Percentiles rank a stretch among this genome's conserved stretches.
phyloP scores from a whole-genome alignment of 1,140 invertebrate species.

The Mamestra configurata region DNA sequence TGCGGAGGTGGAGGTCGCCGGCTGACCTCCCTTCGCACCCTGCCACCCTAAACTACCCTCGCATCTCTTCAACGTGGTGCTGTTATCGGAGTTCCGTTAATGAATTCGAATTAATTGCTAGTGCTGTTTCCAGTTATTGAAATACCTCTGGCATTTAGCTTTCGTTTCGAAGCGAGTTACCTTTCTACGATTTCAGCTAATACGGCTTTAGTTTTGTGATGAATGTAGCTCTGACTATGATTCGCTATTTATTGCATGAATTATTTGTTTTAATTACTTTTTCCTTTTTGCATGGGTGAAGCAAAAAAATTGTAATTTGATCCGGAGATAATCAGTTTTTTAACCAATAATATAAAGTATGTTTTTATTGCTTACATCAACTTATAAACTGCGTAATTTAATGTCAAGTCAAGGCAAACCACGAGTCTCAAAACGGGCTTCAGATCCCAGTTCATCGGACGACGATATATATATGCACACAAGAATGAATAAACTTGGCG shows the following conservation, averaged over 20 bases:
- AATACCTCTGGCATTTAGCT: conserved; percentile 13
- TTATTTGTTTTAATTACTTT: background rate
- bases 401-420: conserved; percentile 24
- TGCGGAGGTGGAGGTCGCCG: conserved; percentile 18
- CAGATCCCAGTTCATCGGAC: background rate
- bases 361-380: background rate
- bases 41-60: conserved; percentile 38
- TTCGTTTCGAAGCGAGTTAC: background rate
- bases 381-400: background rate
- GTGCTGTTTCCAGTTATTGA: conserved; percentile 15
- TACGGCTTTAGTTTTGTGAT: background rate
- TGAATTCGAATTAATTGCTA: conserved; percentile 47
- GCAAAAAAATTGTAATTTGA: too few species aligned
- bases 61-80: conserved; percentile 30
- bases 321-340: too few species aligned
- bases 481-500: conserved; percentile 16
- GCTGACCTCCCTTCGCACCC: background rate
- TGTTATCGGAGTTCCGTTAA: conserved; percentile 37
- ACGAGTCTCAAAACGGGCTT: background rate
- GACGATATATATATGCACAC: background rate
- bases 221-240: background rate
- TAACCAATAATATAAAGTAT: background rate
- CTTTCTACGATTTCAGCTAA: background rate
- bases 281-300: too few species aligned
- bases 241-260: background rate